These are phyloP conservation scores for Machaerirhynchus nigripectus DNA, from an alignment of 2,113 vertebrate genomes.

Conservation along the genomic window DNA sequence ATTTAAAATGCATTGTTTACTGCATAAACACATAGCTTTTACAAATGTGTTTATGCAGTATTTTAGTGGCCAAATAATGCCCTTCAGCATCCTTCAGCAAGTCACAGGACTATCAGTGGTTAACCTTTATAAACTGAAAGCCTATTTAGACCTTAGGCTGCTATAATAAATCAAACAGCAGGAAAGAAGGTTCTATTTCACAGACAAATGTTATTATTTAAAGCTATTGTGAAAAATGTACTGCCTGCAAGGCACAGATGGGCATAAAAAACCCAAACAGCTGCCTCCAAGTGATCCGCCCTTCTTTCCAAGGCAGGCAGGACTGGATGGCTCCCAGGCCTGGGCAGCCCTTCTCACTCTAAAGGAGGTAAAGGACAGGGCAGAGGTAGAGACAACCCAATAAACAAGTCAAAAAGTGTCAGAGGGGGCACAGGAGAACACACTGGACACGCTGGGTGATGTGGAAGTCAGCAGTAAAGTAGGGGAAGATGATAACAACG, in stretches of 20 bases:
- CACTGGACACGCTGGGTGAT: not conserved
- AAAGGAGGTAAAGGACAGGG: not conserved
- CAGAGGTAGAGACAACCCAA: not conserved
- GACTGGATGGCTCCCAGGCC: not conserved
- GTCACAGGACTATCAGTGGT: not conserved
- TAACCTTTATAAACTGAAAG: not conserved
- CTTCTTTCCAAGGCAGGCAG: not conserved
- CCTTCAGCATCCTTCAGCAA: not conserved
- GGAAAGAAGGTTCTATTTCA: not conserved
- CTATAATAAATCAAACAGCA: not conserved
- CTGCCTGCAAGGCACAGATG: not conserved
- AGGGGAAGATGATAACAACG: not conserved
- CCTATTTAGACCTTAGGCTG: not conserved
- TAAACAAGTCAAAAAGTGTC: not conserved
- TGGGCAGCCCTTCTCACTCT: not conserved
- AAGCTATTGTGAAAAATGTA: not conserved
- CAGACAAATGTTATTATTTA: not conserved
- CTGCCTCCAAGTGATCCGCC: not conserved
- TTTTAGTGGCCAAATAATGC: not conserved
- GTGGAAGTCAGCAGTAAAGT: not conserved
- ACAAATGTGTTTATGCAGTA: not conserved
- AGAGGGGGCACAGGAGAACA: not conserved
- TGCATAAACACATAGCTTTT: not conserved
- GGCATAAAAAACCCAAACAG: not conserved
- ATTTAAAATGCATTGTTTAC: not conserved